Conservation (phyloP, 2,113 vertebrate species). For the Apeltes quadracus region DNA sequence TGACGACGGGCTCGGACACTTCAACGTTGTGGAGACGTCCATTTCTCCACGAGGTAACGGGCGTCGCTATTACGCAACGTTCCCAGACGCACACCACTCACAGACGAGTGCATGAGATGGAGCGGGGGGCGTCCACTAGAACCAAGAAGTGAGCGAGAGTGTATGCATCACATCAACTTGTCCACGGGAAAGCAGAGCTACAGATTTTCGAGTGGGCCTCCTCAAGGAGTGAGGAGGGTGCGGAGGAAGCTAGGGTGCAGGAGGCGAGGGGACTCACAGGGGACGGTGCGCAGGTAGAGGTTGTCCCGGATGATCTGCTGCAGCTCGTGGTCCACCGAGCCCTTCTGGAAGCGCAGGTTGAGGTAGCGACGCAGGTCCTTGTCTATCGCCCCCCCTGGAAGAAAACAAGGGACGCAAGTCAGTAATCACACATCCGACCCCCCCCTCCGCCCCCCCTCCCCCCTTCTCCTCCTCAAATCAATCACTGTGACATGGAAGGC, state of each 20-base stretch:
- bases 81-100: too few species aligned
- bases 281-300: constrained; percentile 98
- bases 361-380: constrained; percentile 99
- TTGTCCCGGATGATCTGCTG: constrained; percentile 99
- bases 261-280: constrained; percentile 87
- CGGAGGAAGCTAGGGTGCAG: not conserved
- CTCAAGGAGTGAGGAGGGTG: not conserved
- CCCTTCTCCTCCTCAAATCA: constrained; percentile 15
- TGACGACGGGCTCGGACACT: not conserved
- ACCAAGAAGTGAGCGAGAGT: not conserved
- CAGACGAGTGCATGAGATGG: too few species aligned
- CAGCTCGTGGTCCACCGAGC: constrained; percentile 97
- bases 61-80: too few species aligned
- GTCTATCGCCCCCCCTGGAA: constrained; percentile 94
- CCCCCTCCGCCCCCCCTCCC: not conserved
- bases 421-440: constrained; percentile 13
- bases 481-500: constrained; percentile 15
- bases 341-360: constrained; percentile 98
- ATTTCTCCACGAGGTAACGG: too few species aligned
- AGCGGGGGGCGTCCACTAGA: not conserved
- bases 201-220: not conserved
- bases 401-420: constrained; percentile 43
- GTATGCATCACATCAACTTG: too few species aligned
- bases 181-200: too few species aligned
- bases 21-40: not conserved